Evolutionary conservation across 2,888 invertebrate genomes (phyloP).

Genomic region (Pemphredon lugubris): DNA sequence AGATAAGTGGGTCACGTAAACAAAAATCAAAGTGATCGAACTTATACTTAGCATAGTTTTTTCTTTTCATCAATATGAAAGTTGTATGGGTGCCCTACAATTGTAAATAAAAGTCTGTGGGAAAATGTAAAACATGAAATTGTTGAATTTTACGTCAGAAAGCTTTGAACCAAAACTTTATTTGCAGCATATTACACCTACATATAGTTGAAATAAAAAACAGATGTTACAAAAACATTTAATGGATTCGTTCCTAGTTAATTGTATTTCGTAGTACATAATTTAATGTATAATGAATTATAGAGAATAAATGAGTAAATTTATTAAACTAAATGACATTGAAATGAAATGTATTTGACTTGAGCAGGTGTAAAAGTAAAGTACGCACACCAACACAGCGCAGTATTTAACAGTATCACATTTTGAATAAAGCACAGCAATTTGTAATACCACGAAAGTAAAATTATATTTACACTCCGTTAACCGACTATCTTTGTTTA

Average conservation of each 20-base stretch:
- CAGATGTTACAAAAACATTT: conserved; percentile 34
- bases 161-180: conserved; percentile 43
- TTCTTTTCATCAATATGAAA: no score
- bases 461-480: conserved; percentile 42
- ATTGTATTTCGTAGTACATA: conserved; percentile 3
- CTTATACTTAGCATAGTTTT: no score
- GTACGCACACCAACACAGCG: conserved; percentile 30
- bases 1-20: no score
- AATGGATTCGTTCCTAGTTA: conserved; percentile 8
- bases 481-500: conserved; percentile 12
- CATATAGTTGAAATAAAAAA: conserved; percentile 20
- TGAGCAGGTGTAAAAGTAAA: conserved; percentile 28
- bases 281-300: conserved; percentile 1
- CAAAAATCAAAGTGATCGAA: no score
- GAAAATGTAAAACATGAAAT: no score
- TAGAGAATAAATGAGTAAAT: conserved; percentile 9
- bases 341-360: conserved; percentile 25
- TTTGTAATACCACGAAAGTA: conserved; percentile 27
- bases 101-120: no score
- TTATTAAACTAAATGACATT: conserved; percentile 15
- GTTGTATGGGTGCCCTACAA: no score
- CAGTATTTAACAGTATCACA: conserved; percentile 46
- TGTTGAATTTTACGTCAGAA: not conserved
- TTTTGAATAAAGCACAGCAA: conserved; percentile 37
- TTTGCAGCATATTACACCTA: conserved; percentile 26